Conservation (phyloP, 2,797 vertebrate genomes). For the Gymnoscopelus microlampas region DNA sequence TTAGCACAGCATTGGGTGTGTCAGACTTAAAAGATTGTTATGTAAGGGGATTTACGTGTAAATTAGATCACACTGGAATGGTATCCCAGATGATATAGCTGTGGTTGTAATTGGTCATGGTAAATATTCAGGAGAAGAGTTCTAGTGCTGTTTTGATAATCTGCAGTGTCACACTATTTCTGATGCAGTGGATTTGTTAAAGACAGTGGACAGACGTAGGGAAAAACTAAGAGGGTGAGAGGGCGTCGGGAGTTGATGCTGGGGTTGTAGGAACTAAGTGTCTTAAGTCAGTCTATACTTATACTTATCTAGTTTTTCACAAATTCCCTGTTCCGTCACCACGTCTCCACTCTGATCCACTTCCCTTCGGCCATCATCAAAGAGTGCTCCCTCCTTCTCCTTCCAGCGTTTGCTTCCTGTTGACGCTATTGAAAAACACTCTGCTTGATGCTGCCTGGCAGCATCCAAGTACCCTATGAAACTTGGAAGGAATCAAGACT, state of each 20-base stretch:
- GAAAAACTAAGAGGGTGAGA: too few species aligned
- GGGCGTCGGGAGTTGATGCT: too few species aligned
- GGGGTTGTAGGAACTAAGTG: too few species aligned
- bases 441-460: constrained; percentile 15
- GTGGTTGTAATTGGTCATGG: constrained; percentile 8
- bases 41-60: constrained; percentile 19
- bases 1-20: too few species aligned
- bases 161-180: too few species aligned
- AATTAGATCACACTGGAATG: constrained; percentile 26
- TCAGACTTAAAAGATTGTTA: too few species aligned
- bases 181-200: too few species aligned
- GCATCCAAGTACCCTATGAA: constrained; percentile 11
- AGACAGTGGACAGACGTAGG: too few species aligned
- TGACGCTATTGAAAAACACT: neutral
- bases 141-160: too few species aligned
- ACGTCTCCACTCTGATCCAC: constrained; percentile 33
- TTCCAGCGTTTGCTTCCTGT: constrained; percentile 13
- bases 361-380: constrained; percentile 47
- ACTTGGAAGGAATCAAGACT: neutral
- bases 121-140: neutral
- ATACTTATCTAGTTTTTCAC: too few species aligned
- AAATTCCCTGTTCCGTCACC: neutral
- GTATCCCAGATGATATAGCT: constrained; percentile 12
- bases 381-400: constrained; percentile 13
- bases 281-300: too few species aligned